Percentiles rank a stretch among this genome's conserved stretches.
Conservation (phyloP, 2,888 invertebrate species). For the Trichogramma evanescens region DNA sequence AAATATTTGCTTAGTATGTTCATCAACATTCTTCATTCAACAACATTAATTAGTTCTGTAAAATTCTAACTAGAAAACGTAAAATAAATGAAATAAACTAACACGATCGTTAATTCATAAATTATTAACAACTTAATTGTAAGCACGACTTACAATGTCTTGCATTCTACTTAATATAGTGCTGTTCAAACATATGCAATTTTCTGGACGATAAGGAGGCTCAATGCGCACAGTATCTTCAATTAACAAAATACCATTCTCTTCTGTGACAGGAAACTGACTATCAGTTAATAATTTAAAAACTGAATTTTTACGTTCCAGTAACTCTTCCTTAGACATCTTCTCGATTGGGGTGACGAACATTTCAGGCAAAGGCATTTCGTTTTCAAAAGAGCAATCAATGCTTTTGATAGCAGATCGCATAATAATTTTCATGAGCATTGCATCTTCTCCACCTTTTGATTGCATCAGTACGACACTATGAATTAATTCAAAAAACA, state of each 20-base stretch:
- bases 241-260: slow-evolving; percentile 33
- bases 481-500: background rate
- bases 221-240: slow-evolving; percentile 36
- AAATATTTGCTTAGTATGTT: too few relatives aligned
- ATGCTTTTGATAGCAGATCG: slow-evolving; percentile 37
- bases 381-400: slow-evolving; percentile 27
- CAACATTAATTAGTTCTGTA: too few relatives aligned
- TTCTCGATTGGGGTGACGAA: slow-evolving; percentile 25
- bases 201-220: slow-evolving; percentile 38
- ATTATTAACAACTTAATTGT: too few relatives aligned
- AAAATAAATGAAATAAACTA: too few relatives aligned
- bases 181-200: slow-evolving; percentile 37
- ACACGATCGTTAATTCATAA: too few relatives aligned
- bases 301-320: slow-evolving; percentile 30
- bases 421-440: slow-evolving; percentile 34
- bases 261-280: slow-evolving; percentile 38
- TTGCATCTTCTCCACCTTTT: slow-evolving; percentile 21
- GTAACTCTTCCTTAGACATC: slow-evolving; percentile 21
- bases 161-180: slow-evolving; percentile 39
- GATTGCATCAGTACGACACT: slow-evolving; percentile 38
- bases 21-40: too few relatives aligned
- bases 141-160: slow-evolving; percentile 12
- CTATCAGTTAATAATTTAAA: slow-evolving; percentile 33
- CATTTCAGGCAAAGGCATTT: slow-evolving; percentile 31
- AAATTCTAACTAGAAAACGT: too few relatives aligned